Base-by-base conservation (phyloP, 2,113 vertebrate species). In the Lasiurus cinereus region DNA sequence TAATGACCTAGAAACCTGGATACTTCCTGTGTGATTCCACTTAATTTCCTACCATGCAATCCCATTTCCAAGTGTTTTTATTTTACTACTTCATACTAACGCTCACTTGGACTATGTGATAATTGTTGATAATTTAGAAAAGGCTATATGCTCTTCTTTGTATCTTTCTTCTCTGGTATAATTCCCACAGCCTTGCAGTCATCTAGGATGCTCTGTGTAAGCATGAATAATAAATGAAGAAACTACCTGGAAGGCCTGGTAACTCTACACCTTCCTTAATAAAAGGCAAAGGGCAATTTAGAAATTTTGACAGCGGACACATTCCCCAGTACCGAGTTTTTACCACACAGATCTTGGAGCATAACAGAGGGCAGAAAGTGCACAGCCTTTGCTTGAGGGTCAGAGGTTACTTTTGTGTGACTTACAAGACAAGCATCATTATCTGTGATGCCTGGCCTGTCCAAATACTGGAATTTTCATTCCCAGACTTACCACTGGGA, bases 391-490 rank as follows among this genome's bases (percentile, higher is more conserved):
- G 83, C 91, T 92, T 36, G 78, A 64, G 48, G 89, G 78, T 90
- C 85, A 88, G 77, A 88, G 85, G 50, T 92, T 94, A 54, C 22
- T 84, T 96, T 94, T 83, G 14, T 76, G 86, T 91, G 85, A 86
- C 82, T 90, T 92, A 88, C 90, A 89, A 82, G 83, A 88, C 90
- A 89, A 82, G 83, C 88, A 88, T 93, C 62, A 92, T 94, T 96
- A 59, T 70, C 62, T 95, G 31, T 77, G 33, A 83, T 76, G 31
- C 73, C 24, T 43, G 33, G 93, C 92, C 67, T 92, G 50, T 94
- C 91, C 84, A 94, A 96, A 91, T 93, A 78, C 92, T 95, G 43
- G 78, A 83, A 69, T 88, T 92, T 92, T 82, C 86, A 90, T 90
- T 67, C 87, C 59, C n/a, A 88, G 76, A 91, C 52, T 27, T 88